Base-by-base conservation (phyloP, 2,113 vertebrate genomes). In the Oceanites oceanicus region DNA sequence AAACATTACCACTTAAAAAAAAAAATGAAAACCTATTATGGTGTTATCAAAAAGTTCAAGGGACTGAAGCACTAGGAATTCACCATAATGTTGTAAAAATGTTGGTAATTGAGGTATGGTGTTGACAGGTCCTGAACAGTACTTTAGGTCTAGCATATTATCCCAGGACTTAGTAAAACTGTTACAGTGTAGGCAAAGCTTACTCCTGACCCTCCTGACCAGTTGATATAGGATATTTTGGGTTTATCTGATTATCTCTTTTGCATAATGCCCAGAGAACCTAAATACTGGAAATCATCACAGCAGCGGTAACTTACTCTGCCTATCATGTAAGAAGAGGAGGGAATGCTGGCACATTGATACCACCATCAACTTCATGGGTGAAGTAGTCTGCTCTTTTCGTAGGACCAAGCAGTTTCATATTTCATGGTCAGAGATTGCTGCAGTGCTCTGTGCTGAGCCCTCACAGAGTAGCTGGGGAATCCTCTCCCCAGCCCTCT, bases 261-360 rank as follows among this genome's bases (percentile, higher is more conserved):
- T 91, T 42, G 8, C 32, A 29, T 73, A 38, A 45, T 81, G 34
- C 10, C 32, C 45, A 29, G 44, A 84, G 47, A 59, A 16, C 5
- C 4, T 55, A 45, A 77, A 38, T 53, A 23, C 27, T 80, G 32
- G 23, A 34, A 80, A 87, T 68, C 1, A 5, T 78, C 65, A 61
- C 23, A 36, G 9, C 18, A 61, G 23, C 1, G 4, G 16, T 12
- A 80, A 49, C 12, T 76, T 66, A 13, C 42, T 85, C 36, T 61
- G 20, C 40, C 34, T 8, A 13, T 45, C 10, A 15, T 0, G 0
- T 21, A 5, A 30, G 20, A 55, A 50, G 18, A 82, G 16, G 14
- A 76, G 6, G 14, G 12, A 79, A 73, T 12, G 26, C 12, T 70
- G 34, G 18, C 10, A 49, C 0, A 0, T 2, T 17, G n/a, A 12